Conservation (phyloP, 1,140 invertebrate species). For the Caerostris extrusa region DNA sequence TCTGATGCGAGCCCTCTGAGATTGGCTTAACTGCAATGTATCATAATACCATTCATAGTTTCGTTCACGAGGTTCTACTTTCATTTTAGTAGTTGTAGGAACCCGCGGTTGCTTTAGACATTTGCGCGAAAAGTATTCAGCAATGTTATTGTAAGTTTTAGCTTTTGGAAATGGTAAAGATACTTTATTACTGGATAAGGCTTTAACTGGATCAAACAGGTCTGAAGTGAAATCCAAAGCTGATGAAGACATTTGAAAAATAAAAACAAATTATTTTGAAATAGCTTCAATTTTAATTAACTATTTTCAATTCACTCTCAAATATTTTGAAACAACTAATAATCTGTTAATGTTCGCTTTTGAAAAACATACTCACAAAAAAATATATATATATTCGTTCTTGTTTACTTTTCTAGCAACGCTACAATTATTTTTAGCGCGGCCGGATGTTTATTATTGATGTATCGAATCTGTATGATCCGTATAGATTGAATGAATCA, state of each 20-base stretch:
- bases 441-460: too few species aligned
- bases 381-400: too few species aligned
- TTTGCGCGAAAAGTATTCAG: conserved; percentile 52
- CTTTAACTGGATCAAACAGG: conserved; percentile 46
- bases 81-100: background rate
- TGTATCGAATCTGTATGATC: too few species aligned
- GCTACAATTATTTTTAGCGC: too few species aligned
- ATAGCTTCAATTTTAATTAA: background rate
- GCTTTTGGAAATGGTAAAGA: conserved; percentile 53
- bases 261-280: background rate
- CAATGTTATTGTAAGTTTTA: conserved; percentile 70
- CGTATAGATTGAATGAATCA: too few species aligned
- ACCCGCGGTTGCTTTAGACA: conserved; percentile 30
- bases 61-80: background rate
- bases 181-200: background rate
- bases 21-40: conserved; percentile 2
- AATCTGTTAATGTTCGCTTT: too few species aligned
- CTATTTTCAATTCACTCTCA: too few species aligned
- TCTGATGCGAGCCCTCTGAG: background rate
- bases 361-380: too few species aligned
- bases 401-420: too few species aligned
- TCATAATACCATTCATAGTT: conserved; percentile 61
- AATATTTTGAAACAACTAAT: too few species aligned
- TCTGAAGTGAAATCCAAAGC: conserved; percentile 56
- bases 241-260: background rate